Evolutionary conservation across 92 coral and sea anemone genomes (phyloP), one percentile per base, ranked within the genome.

Genomic region (Siderastrea radians): DNA sequence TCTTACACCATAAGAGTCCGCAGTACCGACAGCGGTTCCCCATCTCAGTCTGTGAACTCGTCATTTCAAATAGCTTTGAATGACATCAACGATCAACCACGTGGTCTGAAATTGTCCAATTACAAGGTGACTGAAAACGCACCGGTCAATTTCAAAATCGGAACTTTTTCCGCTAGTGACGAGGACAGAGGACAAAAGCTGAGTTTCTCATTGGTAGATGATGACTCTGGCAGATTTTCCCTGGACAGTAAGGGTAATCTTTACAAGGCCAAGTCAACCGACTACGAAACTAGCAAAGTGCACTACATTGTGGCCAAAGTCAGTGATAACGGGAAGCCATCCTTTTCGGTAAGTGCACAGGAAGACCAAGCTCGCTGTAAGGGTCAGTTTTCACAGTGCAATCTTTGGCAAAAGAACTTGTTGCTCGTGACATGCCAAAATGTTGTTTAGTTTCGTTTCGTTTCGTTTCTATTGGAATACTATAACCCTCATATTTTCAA

Each of bases 1-100:
- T 88, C 62, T 72, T 90, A 95, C 80, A 50, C 52, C 44, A 89
- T 95, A 74, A 88, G 75, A 76, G 88, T 95, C 80, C 94, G 93
- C 78, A 95, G 96, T 93, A 84, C 89, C 26, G 98, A 95, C 90
- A 95, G 96, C 89, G 98, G 96, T 44, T 93, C 93, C 45, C 98
- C 98, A 65, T 77, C 89, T n/a, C 92, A 91, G 61, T 88, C 86
- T 61, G 77, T 95, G 77, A 63, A 47, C 45, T 83, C 69, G 15
- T 87, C 91, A 38, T 72, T 95, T 76, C 84, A 78, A 38, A 83
- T 95, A 46, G 71, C 78, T 49, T 80, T 95, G 47, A 85, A 80
- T 60, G 87, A 95, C 89, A 81, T 68, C 70, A 95, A 95, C 72
- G 98, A 95, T 72, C 89, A 91, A 76, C 98, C 98, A 88, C 98